These are phyloP conservation scores for Campoletis sonorensis DNA, from an alignment of 1,140 invertebrate genomes.

Conservation along the genomic window DNA sequence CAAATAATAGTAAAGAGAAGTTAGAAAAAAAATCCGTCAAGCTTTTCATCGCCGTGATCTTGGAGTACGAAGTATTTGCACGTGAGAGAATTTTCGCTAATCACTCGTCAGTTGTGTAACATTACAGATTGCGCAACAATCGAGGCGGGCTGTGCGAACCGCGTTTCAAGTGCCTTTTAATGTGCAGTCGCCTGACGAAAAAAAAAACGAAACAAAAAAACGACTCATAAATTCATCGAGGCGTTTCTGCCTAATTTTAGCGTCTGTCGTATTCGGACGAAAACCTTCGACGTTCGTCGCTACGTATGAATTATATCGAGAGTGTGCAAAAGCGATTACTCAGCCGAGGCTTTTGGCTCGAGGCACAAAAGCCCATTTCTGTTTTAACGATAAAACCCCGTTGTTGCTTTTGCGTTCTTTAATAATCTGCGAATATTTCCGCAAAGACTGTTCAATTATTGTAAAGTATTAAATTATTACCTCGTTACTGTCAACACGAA, in stretches of 20 bases:
- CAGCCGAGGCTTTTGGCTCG: not conserved
- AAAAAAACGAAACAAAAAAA: not conserved
- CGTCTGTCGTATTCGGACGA: not conserved
- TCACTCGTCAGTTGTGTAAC: too few relatives aligned
- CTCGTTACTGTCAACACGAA: not conserved
- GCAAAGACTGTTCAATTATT: constrained; percentile 11
- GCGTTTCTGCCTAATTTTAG: constrained; percentile 4
- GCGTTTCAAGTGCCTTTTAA: not conserved
- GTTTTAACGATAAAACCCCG: too few relatives aligned
- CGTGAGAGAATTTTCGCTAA: too few relatives aligned
- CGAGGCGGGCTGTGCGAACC: too few relatives aligned
- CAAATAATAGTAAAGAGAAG: too few relatives aligned
- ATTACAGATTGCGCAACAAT: too few relatives aligned
- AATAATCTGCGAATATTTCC: not conserved
- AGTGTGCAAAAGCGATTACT: not conserved
- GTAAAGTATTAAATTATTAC: constrained; percentile 34
- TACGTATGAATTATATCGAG: not conserved
- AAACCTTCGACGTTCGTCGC: not conserved
- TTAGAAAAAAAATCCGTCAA: too few relatives aligned
- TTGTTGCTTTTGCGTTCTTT: not conserved
- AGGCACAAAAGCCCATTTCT: not conserved
- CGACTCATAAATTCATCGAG: not conserved
- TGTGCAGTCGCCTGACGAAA: not conserved
- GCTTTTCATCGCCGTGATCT: too few relatives aligned
- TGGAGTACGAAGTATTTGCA: too few relatives aligned